Conservation (phyloP, 53 echinoderm and acorn worm genomes). For the Glandiceps talaboti region DNA sequence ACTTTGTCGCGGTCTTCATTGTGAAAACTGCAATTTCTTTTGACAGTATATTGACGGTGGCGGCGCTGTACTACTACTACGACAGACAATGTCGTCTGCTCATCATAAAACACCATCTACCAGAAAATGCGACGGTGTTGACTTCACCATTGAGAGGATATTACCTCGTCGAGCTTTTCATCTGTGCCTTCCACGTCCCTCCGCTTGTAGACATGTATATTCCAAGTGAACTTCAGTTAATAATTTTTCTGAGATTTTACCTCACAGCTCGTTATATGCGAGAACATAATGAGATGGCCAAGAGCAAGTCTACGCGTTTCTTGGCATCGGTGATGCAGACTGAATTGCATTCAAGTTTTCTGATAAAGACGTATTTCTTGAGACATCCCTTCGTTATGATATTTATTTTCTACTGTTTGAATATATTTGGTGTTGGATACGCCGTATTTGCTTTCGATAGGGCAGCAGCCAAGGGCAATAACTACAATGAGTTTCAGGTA, state of each 20-base stretch:
- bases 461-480: not conserved
- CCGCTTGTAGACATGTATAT: conserved; percentile 20
- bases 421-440: conserved; percentile 43
- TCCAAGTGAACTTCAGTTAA: conserved; percentile 31
- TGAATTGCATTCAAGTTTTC: conserved; percentile 32
- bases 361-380: conserved; percentile 42
- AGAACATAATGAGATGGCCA: conserved; percentile 38
- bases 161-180: conserved; percentile 28
- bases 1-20: not conserved
- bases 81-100: conserved; percentile 28
- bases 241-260: conserved; percentile 34
- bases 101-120: conserved; percentile 37
- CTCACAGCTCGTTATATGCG: conserved; percentile 28
- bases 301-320: conserved; percentile 43
- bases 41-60: not conserved
- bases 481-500: not conserved
- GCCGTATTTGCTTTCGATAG: conserved; percentile 42
- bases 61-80: conserved; percentile 28
- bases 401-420: conserved; percentile 21
- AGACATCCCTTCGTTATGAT: conserved; percentile 35
- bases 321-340: conserved; percentile 46
- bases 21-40: not conserved
- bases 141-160: conserved; percentile 19
- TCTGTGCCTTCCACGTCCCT: conserved; percentile 36
- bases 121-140: conserved; percentile 25